Conservation (phyloP, 1,140 invertebrate genomes). For the Pseudomyrmex dendroicus region DNA sequence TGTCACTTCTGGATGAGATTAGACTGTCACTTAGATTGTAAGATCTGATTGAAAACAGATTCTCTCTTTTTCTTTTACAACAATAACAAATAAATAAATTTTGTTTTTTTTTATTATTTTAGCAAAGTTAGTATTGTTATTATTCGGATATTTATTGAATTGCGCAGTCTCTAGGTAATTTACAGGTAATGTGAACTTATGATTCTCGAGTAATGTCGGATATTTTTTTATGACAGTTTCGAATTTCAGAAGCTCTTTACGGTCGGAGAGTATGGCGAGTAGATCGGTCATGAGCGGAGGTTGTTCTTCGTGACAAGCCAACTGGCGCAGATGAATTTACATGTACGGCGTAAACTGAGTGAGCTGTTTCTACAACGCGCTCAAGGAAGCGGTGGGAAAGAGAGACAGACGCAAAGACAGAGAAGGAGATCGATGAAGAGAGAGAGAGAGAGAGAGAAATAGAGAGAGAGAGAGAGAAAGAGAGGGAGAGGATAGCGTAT, state of each 20-base stretch:
- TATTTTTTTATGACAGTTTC: constrained; percentile 23
- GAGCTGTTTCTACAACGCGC: constrained; percentile 67
- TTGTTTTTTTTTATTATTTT: too few species aligned
- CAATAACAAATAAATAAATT: too few species aligned
- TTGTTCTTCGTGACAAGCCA: constrained; percentile 64
- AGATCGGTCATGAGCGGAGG: constrained; percentile 72
- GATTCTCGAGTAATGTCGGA: not conserved
- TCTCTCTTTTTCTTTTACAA: too few species aligned
- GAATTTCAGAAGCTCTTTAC: constrained; percentile 51
- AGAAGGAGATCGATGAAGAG: constrained; percentile 10
- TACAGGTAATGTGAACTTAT: not conserved
- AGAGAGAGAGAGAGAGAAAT: not conserved
- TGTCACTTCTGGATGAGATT: not conserved
- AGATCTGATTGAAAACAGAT: not conserved
- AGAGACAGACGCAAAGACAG: constrained; percentile 27
- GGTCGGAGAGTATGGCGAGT: constrained; percentile 38
- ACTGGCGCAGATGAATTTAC: constrained; percentile 72
- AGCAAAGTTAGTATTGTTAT: too few species aligned
- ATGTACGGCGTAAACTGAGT: constrained; percentile 77
- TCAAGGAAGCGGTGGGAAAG: constrained; percentile 37
- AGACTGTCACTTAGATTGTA: not conserved
- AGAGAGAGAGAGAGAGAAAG: constrained; percentile 36
- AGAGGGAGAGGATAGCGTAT: constrained; percentile 66
- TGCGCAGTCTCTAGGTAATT: not conserved
- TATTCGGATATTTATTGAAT: not conserved